A percentile compares a stretch with the other conserved stretches of the same genome.
Evolutionary conservation across 2,797 vertebrate genomes (phyloP).

Genomic region (Arctocebus calabarensis): DNA sequence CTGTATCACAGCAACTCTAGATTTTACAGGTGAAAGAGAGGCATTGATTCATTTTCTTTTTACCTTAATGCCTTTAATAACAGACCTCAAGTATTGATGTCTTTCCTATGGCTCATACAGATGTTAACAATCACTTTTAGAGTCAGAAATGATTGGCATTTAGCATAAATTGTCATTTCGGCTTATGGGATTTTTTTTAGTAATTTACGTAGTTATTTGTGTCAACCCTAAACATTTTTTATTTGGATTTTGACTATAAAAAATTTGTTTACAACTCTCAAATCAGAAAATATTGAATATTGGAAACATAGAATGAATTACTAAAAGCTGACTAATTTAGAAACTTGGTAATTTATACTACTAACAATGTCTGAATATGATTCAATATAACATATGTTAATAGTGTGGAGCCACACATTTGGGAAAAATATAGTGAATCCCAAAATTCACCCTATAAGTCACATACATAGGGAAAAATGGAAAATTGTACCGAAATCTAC

Average conservation of each 20-base stretch:
- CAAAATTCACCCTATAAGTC: not conserved
- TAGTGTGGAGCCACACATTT: not conserved
- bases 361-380: not conserved
- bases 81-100: constrained; percentile 76
- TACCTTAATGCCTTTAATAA: constrained; percentile 80
- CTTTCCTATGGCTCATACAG: constrained; percentile 65
- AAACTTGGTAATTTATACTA: not conserved
- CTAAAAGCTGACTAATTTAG: not conserved
- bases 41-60: constrained; percentile 78
- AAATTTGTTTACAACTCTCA: not conserved
- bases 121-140: constrained; percentile 76
- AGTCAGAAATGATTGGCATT: constrained; percentile 68
- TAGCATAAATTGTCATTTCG: constrained; percentile 69
- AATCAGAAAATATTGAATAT: not conserved
- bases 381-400: not conserved
- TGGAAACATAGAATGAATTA: not conserved
- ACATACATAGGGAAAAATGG: too few species aligned
- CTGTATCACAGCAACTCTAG: not conserved
- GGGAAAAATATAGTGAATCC: not conserved
- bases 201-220: constrained; percentile 60
- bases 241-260: not conserved
- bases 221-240: constrained; percentile 58
- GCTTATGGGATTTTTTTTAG: constrained; percentile 53
- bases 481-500: too few species aligned
- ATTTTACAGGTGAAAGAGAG: constrained; percentile 68